These are phyloP conservation scores for Rynchops niger DNA, from an alignment of 2,113 vertebrate genomes.

Conservation along the genomic window DNA sequence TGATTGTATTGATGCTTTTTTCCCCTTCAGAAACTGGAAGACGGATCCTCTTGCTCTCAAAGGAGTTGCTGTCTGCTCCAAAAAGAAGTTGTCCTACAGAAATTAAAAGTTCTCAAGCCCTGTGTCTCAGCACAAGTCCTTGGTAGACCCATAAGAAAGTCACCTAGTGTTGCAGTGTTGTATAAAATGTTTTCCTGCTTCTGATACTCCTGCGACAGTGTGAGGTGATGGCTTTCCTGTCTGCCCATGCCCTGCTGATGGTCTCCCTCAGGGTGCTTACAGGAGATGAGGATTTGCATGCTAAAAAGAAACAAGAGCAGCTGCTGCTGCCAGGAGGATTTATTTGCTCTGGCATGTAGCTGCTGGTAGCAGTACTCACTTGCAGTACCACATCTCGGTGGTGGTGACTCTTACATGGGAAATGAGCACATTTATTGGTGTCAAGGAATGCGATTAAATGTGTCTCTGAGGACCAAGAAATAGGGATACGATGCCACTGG, in stretches of 20 bases:
- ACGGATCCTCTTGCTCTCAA: neutral
- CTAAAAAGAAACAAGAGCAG: neutral
- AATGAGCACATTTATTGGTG: neutral
- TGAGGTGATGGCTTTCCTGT: neutral
- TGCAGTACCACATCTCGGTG: neutral
- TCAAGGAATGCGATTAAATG: neutral
- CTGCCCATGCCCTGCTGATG: neutral
- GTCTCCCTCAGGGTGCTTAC: neutral
- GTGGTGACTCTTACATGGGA: neutral
- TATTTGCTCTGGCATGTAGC: neutral
- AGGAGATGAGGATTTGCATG: neutral
- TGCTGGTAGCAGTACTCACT: neutral
- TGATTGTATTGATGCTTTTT: neutral
- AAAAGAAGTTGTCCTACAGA: neutral
- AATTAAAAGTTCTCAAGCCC: neutral
- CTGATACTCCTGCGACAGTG: neutral
- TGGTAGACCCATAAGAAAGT: neutral
- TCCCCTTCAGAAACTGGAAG: neutral
- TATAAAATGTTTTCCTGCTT: neutral
- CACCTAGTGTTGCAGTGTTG: neutral
- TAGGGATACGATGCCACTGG: neutral
- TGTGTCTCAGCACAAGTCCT: neutral
- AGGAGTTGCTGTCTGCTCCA: neutral
- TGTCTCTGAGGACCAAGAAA: neutral
- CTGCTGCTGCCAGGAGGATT: neutral